Conservation (phyloP, 2,113 vertebrate species). For the Tetraodon nigroviridis region DNA sequence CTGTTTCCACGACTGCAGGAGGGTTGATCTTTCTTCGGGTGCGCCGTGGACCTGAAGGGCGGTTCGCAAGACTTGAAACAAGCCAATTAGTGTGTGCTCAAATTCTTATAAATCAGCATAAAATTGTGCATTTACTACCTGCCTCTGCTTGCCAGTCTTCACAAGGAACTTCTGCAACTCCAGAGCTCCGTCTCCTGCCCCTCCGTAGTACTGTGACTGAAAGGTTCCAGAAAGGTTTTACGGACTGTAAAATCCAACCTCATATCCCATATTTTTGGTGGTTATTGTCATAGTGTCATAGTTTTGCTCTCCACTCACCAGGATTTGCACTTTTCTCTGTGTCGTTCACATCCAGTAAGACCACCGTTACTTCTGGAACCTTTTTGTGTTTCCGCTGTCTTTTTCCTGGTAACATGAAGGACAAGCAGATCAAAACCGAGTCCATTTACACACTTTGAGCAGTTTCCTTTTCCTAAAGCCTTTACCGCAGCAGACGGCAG, state of each 20-base stretch:
- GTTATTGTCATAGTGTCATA: not conserved
- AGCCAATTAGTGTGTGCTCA: too few relatives aligned
- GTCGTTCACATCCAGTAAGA: slow-evolving; percentile 15
- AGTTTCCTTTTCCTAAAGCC: slow-evolving; percentile 2
- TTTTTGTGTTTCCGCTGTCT: slow-evolving; percentile 32
- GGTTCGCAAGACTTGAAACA: not conserved
- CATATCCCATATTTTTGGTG: not conserved
- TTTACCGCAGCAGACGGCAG: slow-evolving; percentile 35
- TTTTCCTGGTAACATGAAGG: slow-evolving; percentile 25
- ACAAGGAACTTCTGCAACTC: not conserved
- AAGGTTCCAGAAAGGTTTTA: not conserved
- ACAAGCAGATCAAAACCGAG: not conserved
- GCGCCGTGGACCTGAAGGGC: slow-evolving; percentile 39
- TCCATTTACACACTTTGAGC: not conserved
- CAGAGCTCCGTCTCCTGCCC: slow-evolving; percentile 24
- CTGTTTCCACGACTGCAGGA: slow-evolving; percentile 4
- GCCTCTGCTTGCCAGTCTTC: slow-evolving; percentile 20
- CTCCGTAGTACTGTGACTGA: slow-evolving; percentile 37
- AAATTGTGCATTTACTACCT: slow-evolving; percentile 30
- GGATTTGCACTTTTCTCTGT: slow-evolving; percentile 20
- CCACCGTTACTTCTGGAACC: slow-evolving; percentile 1
- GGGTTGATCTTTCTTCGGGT: slow-evolving; percentile 34
- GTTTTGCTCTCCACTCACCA: slow-evolving; percentile 25
- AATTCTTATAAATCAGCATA: not conserved
- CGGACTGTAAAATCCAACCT: not conserved